These are phyloP conservation scores for Echinometra lucunter DNA, from an alignment of 53 echinoderm and acorn worm species.

Conservation along the genomic window DNA sequence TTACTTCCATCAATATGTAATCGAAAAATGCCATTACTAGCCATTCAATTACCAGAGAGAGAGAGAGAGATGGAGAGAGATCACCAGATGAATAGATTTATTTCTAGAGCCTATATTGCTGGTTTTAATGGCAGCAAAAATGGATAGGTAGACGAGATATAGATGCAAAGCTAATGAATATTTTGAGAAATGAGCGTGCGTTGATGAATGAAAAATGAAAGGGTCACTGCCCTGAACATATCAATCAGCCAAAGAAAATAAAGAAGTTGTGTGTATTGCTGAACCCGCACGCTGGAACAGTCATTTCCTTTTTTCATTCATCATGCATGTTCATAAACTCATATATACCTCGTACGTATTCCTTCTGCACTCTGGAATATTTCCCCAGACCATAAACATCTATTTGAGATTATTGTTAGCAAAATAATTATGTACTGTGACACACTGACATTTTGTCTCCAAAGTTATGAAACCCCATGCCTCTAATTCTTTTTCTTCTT, in stretches of 20 bases:
- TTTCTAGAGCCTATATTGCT: not conserved
- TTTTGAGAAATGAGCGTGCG: not conserved
- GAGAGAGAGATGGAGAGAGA: not conserved
- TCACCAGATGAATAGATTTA: not conserved
- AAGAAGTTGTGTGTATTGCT: not conserved
- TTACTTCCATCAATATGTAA: not conserved
- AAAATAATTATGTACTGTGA: too few species aligned
- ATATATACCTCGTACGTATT: too few species aligned
- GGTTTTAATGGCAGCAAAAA: constrained; percentile 1
- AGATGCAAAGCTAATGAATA: constrained; percentile 42
- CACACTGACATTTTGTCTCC: too few species aligned
- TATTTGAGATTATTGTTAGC: too few species aligned
- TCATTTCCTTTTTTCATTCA: not conserved
- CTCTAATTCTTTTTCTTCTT: too few species aligned
- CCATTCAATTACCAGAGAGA: not conserved
- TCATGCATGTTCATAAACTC: too few species aligned
- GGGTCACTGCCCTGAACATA: constrained; percentile 11
- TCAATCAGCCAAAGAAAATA: not conserved
- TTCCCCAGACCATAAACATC: too few species aligned
- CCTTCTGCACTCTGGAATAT: not conserved
- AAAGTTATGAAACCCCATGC: too few species aligned
- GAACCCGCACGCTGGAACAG: not conserved
- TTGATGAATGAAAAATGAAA: constrained; percentile 27
- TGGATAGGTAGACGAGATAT: not conserved
- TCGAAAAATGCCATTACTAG: not conserved